Evolutionary conservation across 1,140 invertebrate species (phyloP).

Genomic region (Araneus ventricosus): DNA sequence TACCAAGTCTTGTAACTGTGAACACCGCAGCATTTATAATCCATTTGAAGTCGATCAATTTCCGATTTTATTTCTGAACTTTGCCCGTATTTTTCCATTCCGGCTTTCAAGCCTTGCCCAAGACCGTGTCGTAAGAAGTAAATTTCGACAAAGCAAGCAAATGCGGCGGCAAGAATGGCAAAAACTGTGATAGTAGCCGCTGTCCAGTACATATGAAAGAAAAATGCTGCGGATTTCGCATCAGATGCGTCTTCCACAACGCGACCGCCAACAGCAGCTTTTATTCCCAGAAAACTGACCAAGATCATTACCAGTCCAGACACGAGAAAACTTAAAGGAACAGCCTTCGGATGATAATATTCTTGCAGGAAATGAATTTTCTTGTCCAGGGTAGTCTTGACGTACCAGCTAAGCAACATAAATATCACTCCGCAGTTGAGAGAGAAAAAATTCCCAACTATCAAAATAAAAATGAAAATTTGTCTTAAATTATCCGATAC

Average conservation of each 20-base stretch:
- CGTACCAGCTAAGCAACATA: slow-evolving; percentile 47
- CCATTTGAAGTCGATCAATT: slow-evolving; percentile 54
- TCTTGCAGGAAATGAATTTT: slow-evolving; percentile 51
- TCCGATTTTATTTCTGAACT: background rate
- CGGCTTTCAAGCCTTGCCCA: slow-evolving; percentile 1
- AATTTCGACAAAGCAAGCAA: slow-evolving; percentile 50
- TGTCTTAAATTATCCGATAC: slow-evolving; percentile 12
- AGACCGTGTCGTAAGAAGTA: background rate
- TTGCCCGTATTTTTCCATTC: slow-evolving; percentile 58
- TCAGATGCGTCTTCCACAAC: background rate
- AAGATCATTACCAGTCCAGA: slow-evolving; percentile 14
- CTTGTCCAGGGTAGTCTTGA: slow-evolving; percentile 8
- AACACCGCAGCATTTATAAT: slow-evolving; percentile 62
- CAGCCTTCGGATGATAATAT: slow-evolving; percentile 16
- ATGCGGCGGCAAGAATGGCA: background rate
- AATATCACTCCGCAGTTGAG: slow-evolving; percentile 36
- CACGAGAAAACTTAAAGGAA: slow-evolving; percentile 7
- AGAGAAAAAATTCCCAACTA: slow-evolving; percentile 45
- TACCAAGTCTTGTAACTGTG: slow-evolving; percentile 64
- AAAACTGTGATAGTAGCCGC: background rate
- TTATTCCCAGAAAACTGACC: slow-evolving; percentile 42
- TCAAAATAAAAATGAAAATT: slow-evolving; percentile 6
- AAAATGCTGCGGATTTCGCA: slow-evolving; percentile 27
- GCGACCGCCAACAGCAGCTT: slow-evolving; percentile 51
- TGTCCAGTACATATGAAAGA: slow-evolving; percentile 24